Conservation (phyloP, 2,797 vertebrate genomes). For the Anisognathus igniventris region DNA sequence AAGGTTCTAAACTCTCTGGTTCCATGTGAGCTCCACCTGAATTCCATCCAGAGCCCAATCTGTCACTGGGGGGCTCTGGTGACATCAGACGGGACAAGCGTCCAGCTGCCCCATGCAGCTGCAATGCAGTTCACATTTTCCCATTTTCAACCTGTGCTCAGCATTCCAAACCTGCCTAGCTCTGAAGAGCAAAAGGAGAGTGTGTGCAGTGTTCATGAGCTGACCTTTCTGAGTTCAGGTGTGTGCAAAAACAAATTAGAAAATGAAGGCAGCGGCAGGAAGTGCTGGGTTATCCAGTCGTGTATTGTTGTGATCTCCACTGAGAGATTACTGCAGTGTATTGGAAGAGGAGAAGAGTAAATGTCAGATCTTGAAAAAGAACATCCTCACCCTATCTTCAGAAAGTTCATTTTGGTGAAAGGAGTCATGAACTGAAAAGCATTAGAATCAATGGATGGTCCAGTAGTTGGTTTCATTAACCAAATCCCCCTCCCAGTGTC, state of each 20-base stretch:
- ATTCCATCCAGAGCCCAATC: background rate
- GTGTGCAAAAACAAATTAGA: background rate
- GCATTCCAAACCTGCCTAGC: background rate
- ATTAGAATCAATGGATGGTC: background rate
- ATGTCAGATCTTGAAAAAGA: constrained; percentile 11
- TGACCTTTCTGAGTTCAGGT: background rate
- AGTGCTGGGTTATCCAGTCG: fast-evolving
- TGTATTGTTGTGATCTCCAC: background rate
- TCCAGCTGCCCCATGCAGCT: background rate
- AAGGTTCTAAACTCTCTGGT: background rate
- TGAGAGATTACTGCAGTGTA: background rate
- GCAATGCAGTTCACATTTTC: background rate
- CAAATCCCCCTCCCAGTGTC: background rate
- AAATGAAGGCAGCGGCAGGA: background rate
- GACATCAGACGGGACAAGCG: background rate
- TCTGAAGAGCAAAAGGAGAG: background rate
- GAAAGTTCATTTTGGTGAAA: background rate
- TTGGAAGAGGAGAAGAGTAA: constrained; percentile 30
- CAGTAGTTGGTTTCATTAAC: background rate
- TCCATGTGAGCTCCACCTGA: background rate
- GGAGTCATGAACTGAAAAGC: background rate
- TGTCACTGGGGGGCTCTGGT: fast-evolving
- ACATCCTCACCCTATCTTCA: background rate
- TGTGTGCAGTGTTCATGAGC: background rate
- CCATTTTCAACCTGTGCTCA: background rate